Evolutionary conservation across 2,888 invertebrate genomes (phyloP), one percentile per base, ranked within the genome.

Genomic region (Sarcophaga subvicina): DNA sequence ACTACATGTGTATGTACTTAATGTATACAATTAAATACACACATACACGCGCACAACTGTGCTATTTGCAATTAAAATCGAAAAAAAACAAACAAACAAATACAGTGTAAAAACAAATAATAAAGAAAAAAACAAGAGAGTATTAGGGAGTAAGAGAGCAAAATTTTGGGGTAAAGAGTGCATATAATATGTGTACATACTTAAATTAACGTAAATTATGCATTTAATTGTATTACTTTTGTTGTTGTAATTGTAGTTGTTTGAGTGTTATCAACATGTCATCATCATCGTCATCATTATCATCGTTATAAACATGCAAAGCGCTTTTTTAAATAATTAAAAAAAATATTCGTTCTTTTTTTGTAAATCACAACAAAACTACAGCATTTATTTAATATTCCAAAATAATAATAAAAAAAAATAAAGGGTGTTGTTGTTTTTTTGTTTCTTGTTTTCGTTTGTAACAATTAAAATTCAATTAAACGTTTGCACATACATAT

Each of bases 351-450:
- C 37, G 8, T 78, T 83, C 63, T 64, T 70, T 82, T 85, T 88
- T 83, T 87, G 59, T 37, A 60, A 75, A 76, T 85, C 79, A 73
- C 37, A 79, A 84, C 83, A 87, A 82, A 66, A 83, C 79, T 85
- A 83, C 77, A 79, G 69, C 76, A 87, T 85, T 87, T 79, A 76
- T 77, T 80, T 62, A 76, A 84, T 67, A 75, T 78, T 83, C 73
- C n/a, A 78, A 62, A 83, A 66, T 64, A 77, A 80, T 73, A 37
- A 67, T 75, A 63, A 80, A 80, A 49, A 69, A 80, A 45, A 59
- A 70, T 37, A 76, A 66, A 75, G 14, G 67, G 49, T 49, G 64
- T 60, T 70, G 63, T 80, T 80, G 45, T 17, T 54, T 54, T 14
- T 54, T 49, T 49, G 2, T 10, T 49, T 54, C 17, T 37, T 37